Base-by-base conservation (phyloP, 1,140 invertebrate species). In the Dinoponera quadriceps region DNA sequence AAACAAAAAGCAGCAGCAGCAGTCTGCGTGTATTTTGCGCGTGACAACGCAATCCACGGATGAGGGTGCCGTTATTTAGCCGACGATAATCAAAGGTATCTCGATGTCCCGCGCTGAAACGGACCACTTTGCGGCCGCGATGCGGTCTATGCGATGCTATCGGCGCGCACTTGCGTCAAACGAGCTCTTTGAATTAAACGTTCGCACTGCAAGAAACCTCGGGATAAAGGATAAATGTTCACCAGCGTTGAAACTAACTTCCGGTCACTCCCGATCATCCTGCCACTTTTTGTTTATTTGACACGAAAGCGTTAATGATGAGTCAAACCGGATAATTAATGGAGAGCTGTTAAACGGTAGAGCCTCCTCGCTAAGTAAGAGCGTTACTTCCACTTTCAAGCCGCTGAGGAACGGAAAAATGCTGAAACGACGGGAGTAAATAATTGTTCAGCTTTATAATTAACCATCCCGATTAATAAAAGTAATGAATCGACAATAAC, bases 1-100 rank as follows among this genome's bases (percentile, higher is more conserved):
- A 44, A 44, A 44, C 11, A 44, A 44, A 7, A 44, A 44, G 9
- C 3, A 54, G 16, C 38, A 44, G 16, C 38, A 13, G 2, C 18
- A 48, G n/a, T 44, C 57, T 1, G 60, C 38, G 22, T 59, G n/a
- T 72, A 57, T 14, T 82, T 27, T 29, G 14, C 5, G 3, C 13
- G 27, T 20, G 48, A 59, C 25, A 77, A 48, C 22, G 33, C 7
- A 22, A 33, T 44, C 20, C 25, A 54, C 22, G 71, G 51, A 90
- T 90, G 86, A 85, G 82, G 90, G 91, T 78, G 78, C 92, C 91
- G 90, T 91, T 93, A 93, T 93, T 93, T 93, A 92, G 82, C 85
- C 72, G 72, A 78, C 73, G 68, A 77, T 68, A 65, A 55, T 72
- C 51, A 78, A 63, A 77, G 59, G 14, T 54, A 65, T 51, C 59